These are phyloP conservation scores for Calyptomena viridis DNA, from an alignment of 2,113 vertebrate genomes.

Conservation along the genomic window DNA sequence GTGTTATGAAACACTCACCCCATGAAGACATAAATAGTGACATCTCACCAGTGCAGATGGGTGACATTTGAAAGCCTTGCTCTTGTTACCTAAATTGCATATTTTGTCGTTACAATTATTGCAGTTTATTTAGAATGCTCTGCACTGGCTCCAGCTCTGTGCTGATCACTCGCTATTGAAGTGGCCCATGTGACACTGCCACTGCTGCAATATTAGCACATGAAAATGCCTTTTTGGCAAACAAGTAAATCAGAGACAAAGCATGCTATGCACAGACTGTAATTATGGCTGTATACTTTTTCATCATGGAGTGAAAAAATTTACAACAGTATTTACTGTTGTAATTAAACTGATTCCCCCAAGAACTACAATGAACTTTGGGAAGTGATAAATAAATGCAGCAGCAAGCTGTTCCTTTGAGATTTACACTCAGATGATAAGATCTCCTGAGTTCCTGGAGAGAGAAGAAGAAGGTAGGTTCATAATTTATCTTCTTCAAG, in stretches of 20 bases:
- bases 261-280: conserved; percentile 22
- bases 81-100: not conserved
- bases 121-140: not conserved
- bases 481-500: conserved; percentile 25
- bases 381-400: conserved; percentile 51
- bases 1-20: not conserved
- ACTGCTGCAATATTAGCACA: not conserved
- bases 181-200: not conserved
- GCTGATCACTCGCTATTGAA: not conserved
- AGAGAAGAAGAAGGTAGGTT: not conserved
- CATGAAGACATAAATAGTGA: not conserved
- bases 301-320: conserved; percentile 13
- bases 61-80: not conserved
- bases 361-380: conserved; percentile 57
- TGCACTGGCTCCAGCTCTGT: not conserved
- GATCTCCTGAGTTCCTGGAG: conserved; percentile 10
- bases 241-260: conserved; percentile 40
- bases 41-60: not conserved
- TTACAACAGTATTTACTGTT: conserved; percentile 48
- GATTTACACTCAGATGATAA: conserved; percentile 43
- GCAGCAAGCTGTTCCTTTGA: conserved; percentile 57
- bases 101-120: not conserved
- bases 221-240: conserved; percentile 31
- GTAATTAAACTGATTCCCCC: conserved; percentile 57
- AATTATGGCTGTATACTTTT: conserved; percentile 15